phyloP scores from a whole-genome alignment of 1,140 invertebrate species.

The Lordiphosa mommai region DNA sequence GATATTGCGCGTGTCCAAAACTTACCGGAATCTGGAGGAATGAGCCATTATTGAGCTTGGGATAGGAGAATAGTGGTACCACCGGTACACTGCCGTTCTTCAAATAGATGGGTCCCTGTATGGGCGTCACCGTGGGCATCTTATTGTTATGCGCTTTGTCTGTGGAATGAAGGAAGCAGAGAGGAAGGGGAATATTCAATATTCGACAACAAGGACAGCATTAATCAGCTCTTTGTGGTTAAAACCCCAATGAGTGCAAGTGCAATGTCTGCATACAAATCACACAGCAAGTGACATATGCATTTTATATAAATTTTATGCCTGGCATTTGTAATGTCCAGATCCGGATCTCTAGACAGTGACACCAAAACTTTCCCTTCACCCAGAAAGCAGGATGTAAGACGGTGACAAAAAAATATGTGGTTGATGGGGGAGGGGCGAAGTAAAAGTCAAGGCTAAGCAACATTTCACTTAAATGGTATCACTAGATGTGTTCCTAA shows the following conservation, averaged over 20 bases:
- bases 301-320: slow-evolving; percentile 41
- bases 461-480: too few relatives aligned
- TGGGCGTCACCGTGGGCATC: slow-evolving; percentile 85
- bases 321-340: slow-evolving; percentile 62
- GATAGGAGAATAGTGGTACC: slow-evolving; percentile 91
- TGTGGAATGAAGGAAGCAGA: slow-evolving; percentile 14
- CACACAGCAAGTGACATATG: slow-evolving; percentile 60
- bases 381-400: slow-evolving; percentile 33
- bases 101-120: slow-evolving; percentile 89
- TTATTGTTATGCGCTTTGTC: slow-evolving; percentile 49
- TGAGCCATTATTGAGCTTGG: slow-evolving; percentile 89
- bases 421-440: slow-evolving; percentile 7
- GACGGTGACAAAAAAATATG: slow-evolving; percentile 29
- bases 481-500: too few relatives aligned
- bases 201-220: slow-evolving; percentile 36
- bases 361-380: slow-evolving; percentile 60
- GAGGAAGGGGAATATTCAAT: neutral
- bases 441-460: slow-evolving; percentile 5
- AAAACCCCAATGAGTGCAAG: slow-evolving; percentile 40
- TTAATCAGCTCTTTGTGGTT: slow-evolving; percentile 40
- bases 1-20: slow-evolving; percentile 61
- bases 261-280: slow-evolving; percentile 61
- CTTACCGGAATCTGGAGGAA: slow-evolving; percentile 93
- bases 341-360: slow-evolving; percentile 41
- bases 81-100: slow-evolving; percentile 90